A percentile compares a stretch with the other conserved stretches of the same genome.
phyloP scores from a whole-genome alignment of 2,113 vertebrate genomes.

The Calyptommatus sinebrachiatus region DNA sequence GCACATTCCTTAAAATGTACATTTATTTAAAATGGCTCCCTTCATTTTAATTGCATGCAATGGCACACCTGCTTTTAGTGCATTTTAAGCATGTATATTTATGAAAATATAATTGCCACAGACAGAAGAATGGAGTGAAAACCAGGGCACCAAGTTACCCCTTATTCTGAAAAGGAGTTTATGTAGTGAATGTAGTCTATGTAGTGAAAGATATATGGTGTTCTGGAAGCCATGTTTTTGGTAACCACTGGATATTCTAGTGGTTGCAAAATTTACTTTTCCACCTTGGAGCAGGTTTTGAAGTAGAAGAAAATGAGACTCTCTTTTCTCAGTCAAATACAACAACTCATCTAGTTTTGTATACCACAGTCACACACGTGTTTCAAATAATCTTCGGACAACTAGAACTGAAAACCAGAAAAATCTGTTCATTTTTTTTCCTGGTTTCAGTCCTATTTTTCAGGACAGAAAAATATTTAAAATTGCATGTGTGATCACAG shows the following conservation, averaged over 20 bases:
- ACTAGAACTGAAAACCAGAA: too few species aligned
- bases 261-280: neutral
- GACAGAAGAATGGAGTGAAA: neutral
- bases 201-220: neutral
- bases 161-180: neutral
- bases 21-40: neutral
- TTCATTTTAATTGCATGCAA: neutral
- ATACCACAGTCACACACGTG: too few species aligned
- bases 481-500: too few species aligned
- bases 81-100: neutral
- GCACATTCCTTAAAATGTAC: neutral
- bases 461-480: too few species aligned
- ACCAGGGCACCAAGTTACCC: neutral
- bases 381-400: too few species aligned
- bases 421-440: too few species aligned
- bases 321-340: too few species aligned
- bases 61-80: neutral
- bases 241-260: too few species aligned
- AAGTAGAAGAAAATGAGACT: neutral
- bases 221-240: neutral
- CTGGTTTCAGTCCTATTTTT: too few species aligned
- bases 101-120: neutral
- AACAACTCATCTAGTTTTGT: too few species aligned
- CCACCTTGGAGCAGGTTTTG: neutral
- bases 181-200: too few species aligned